Base-by-base conservation (phyloP, 2,888 invertebrate genomes). In the Yponomeuta sedellus region DNA sequence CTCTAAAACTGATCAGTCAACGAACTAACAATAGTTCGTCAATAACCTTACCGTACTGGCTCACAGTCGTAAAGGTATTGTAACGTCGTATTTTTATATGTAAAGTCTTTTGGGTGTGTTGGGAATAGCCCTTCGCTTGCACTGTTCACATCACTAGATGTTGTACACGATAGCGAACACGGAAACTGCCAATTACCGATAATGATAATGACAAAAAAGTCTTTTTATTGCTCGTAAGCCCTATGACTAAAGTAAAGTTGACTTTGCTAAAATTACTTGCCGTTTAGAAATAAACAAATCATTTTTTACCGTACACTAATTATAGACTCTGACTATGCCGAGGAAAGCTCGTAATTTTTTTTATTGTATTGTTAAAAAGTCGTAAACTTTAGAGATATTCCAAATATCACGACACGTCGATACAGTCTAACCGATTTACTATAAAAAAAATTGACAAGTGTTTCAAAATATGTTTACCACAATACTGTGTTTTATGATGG, bases 181-280 rank as follows among this genome's bases (percentile, higher is more conserved):
- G 72, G 68, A 59, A 70, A 67, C 19, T 61, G 67, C 64, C 68
- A 68, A 70, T 72, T 71, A 72, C 66, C 52, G 39, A 56, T 69
- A 68, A 67, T 68, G 65, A 57, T 56, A 68, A 57, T 69, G 68
- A 70, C 69, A 70, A 68, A 70, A 69, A 68, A 68, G 66, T 6
- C 44, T 16, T 52, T 52, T 52, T 52, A 52, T 3, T 52, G 5
- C 44, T 52, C 16, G 44, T 16, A 52, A 52, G 16, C 12, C 16
- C 44, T 52, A 4, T 52, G 4, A 16, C 16, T 12, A 52, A 52
- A 52, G 44, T 52, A 52, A 52, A 6, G 44, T 52, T 16, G 44
- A 52, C 16, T 52, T 52, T 1, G 44, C 12, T 2, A 16, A 52
- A 52, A 52, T 52, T 52, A 16, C 44, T 52, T n/a, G n/a, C n/a